Evolutionary conservation across 2,797 vertebrate species (phyloP).

Genomic region (Eulemur rubriventer): DNA sequence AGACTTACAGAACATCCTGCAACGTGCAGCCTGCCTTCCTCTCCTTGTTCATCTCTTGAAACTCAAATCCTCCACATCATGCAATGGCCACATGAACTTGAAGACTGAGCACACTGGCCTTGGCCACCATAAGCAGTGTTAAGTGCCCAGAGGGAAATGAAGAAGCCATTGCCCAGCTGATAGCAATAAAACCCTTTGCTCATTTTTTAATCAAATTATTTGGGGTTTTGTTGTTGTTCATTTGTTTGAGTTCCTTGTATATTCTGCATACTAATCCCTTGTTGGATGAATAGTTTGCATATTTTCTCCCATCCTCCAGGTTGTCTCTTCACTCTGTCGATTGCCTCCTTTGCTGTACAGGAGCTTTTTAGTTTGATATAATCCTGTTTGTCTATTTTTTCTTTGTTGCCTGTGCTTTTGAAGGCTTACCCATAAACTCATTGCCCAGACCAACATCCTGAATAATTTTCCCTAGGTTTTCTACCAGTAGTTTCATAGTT

Average conservation of each 20-base stretch:
- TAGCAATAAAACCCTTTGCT: background rate
- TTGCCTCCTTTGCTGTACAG: background rate
- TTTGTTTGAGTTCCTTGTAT: background rate
- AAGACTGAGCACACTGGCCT: too few species aligned
- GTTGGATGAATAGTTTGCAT: background rate
- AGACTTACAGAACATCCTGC: background rate
- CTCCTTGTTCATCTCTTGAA: background rate
- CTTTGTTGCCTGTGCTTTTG: background rate
- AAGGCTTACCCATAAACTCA: background rate
- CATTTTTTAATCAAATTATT: background rate
- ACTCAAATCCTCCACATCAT: background rate
- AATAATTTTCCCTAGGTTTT: background rate
- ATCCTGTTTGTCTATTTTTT: background rate
- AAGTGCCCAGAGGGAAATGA: background rate
- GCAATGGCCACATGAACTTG: fast-evolving
- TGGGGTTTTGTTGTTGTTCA: background rate
- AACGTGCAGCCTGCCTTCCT: fast-evolving
- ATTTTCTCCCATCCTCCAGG: background rate
- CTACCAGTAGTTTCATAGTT: background rate
- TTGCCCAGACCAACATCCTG: background rate
- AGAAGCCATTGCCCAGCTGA: background rate
- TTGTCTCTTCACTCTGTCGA: background rate
- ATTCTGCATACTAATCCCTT: background rate
- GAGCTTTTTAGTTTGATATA: background rate
- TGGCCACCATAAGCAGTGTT: background rate